Conservation (phyloP, 2,797 vertebrate species). For the Oryzias sinensis region DNA sequence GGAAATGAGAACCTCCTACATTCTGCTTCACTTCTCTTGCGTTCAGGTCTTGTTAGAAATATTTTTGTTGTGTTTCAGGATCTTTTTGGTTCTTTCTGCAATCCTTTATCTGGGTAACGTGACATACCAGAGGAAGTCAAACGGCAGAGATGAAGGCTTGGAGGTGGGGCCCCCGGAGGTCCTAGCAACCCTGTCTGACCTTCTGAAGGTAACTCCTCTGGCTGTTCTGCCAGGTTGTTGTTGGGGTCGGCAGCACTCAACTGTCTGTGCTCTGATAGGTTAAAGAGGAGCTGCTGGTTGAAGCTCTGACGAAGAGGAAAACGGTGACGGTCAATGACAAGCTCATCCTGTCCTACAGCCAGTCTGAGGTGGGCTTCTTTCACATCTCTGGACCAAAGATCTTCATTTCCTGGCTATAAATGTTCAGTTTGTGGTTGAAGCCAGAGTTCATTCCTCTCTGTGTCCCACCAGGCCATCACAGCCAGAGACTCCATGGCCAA, state of each 20-base stretch:
- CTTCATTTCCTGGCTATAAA: constrained; percentile 1
- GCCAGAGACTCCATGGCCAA: constrained; percentile 99
- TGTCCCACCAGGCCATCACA: constrained; percentile 86
- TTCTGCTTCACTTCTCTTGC: not conserved
- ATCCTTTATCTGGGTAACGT: constrained; percentile 97
- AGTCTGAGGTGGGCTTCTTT: constrained; percentile 79
- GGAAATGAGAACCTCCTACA: constrained; percentile 4
- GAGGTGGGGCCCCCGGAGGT: constrained; percentile 94
- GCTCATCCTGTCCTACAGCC: constrained; percentile 95
- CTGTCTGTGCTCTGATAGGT: constrained; percentile 75
- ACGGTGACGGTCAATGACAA: constrained; percentile 97
- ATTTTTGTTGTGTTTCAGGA: constrained; percentile 72
- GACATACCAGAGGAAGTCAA: constrained; percentile 88
- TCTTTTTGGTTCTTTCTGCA: constrained; percentile 94
- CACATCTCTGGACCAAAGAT: constrained; percentile 1
- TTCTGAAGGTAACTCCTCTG: constrained; percentile 83
- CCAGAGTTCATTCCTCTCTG: not conserved
- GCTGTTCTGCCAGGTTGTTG: not conserved
- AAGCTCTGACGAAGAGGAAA: constrained; percentile 97
- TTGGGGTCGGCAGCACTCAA: constrained; percentile 13
- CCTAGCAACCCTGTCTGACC: constrained; percentile 89
- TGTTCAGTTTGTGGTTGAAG: not conserved
- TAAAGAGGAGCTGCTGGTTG: constrained; percentile 91
- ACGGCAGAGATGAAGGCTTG: constrained; percentile 91
- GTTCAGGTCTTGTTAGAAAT: not conserved